Base-by-base conservation (phyloP, 64 coral and sea anemone species). In the Montipora capricornis region DNA sequence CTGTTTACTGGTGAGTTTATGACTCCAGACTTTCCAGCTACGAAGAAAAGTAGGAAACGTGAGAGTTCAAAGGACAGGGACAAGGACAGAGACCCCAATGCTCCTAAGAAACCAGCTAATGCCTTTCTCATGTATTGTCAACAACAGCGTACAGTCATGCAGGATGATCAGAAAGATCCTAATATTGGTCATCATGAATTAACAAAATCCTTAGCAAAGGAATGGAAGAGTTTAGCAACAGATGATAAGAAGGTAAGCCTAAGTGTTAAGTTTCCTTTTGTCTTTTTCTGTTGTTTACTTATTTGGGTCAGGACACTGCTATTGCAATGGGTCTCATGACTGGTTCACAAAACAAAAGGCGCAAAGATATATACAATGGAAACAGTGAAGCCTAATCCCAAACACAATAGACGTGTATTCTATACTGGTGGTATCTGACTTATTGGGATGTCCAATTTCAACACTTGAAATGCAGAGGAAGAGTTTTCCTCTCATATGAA, bases 81-180 rank as follows among this genome's bases (percentile, higher is more conserved):
- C 8, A 98, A 95, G 73, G 96, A 98, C 24, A 81, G 79, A 13
- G 97, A 99, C 73, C 97, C 97, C 8, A 94, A 99, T 90, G 97
- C 97, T 15, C 97, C 97, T 10, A 99, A 99, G 66, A 99, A 99
- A 87, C 97, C 97, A 44, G 95, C 97, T 49, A 99, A 99, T 92
- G 97, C 97, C 15, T 99, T 99, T 79, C 96, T 99, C 49, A 96
- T 99, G 95, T 99, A 96, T 61, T 99, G 97, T 75, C 95, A 96
- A 46, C 92, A 99, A 64, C 97, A 99, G 29, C 76, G 97, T 24
- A 99, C 73, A 58, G 83, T 94, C 0, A 99, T 99, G 97, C 97
- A 98, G 19, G 94, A 95, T 45, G 97, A 99, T 55, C 97, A 99
- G 70, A 96, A 95, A 62, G 97, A 99, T 59, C 67, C 97, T 0